phyloP scores from a whole-genome alignment of 2,113 vertebrate species.

The Psephotus haematonotus region DNA sequence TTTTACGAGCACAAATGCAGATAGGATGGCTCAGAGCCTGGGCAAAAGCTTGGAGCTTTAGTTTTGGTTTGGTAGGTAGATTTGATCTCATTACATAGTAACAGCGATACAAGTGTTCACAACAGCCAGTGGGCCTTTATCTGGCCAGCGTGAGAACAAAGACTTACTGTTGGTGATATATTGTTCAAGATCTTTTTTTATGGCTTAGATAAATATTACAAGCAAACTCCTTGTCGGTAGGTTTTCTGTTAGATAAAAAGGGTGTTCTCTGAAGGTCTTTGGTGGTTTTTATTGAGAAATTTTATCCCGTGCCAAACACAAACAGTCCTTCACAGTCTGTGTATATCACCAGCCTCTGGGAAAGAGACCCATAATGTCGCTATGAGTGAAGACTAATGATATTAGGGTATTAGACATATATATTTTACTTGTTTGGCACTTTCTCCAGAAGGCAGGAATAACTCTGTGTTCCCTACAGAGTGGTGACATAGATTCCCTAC shows the following conservation, averaged over 20 bases:
- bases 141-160: neutral
- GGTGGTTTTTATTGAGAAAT: neutral
- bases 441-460: neutral
- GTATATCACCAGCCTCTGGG: neutral
- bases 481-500: neutral
- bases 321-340: neutral
- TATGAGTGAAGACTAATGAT: neutral
- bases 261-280: neutral
- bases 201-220: neutral
- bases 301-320: neutral
- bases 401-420: neutral
- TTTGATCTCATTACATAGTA: conserved; percentile 5
- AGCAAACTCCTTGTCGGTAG: neutral
- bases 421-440: neutral
- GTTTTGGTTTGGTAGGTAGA: neutral
- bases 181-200: neutral
- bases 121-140: neutral
- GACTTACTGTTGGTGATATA: neutral
- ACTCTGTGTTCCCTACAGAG: neutral
- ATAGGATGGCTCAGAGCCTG: neutral
- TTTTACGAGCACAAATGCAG: neutral
- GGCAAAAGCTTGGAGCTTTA: neutral
- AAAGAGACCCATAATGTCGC: neutral
- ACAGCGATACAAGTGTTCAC: neutral
- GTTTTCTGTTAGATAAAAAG: neutral